Evolutionary conservation across 2,113 vertebrate genomes (phyloP), one percentile per base, ranked within the genome.

Genomic region (Chloropsis cyanopogon): DNA sequence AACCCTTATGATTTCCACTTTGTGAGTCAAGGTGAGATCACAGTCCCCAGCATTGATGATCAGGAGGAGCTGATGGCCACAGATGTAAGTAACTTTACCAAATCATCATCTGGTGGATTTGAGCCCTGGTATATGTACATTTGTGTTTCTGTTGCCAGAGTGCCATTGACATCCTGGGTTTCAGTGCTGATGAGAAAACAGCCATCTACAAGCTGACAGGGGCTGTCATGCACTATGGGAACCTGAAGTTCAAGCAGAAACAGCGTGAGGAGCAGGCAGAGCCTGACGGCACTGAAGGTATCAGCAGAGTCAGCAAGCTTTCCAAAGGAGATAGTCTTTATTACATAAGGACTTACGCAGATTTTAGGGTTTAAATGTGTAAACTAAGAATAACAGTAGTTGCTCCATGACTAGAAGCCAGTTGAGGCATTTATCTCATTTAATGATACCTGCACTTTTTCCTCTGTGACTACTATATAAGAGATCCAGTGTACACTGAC

Each of bases 221-320:
- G 3, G 98, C 98, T 12, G 98, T 99, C 85, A 98, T 99, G 97
- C 98, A 99, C 95, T 98, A 98, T 0, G 98, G 98, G 31, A 99
- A 99, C 92, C 81, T 99, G 98, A 99, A 98, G 87, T 99, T 99
- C 97, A 99, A 99, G 96, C 98, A 99, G 94, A 99, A 98, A 19
- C 98, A 98, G 29, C 90, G 98, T 3, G 98, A 99, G 77, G 98
- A 98, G 76, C 98, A 98, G 90, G 98, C 98, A 14, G 98, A 98
- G 70, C 98, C 98, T 0, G 98, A 99, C 7, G 98, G 98, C 97
- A 98, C 98, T 0, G 98, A 99, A 97, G 98, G 98, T 99, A 97
- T 20, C 66, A 81, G 50, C 60, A 60, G 14, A 96, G 31, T 57
- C 41, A 68, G 9, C 3, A 75, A 59, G 28, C 35, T 82, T 57